Evolutionary conservation across 2,888 invertebrate genomes (phyloP), one percentile per base, ranked within the genome.

Genomic region (Caenorhabditis sp.): DNA sequence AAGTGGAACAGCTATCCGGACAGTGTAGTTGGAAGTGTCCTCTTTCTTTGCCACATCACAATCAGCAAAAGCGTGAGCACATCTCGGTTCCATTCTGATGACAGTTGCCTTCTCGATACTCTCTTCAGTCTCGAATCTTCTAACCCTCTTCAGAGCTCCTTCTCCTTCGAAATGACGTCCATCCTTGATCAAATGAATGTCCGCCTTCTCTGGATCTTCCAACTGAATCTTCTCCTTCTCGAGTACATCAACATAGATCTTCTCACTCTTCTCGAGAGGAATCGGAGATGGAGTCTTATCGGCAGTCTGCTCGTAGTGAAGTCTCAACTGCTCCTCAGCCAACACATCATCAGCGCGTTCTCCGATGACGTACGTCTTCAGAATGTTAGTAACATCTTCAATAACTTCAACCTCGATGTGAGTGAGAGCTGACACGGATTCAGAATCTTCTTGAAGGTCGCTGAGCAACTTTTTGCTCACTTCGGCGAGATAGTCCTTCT

Each of bases 311-410:
- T 89, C 89, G 64, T 85, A 80, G 28, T 86, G 85, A 47, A 85
- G 49, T 24, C 79, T 58, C 16, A 80, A 38, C 64, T 87, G 84
- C 28, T 86, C 86, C n/a, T 84, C 82, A 14, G 74, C 80, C n/a
- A 85, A 73, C 8, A 84, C 86, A 72, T 88, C 87, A 26, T 88
- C 90, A 31, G 90, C 90, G n/a, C 87, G 74, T 79, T 89, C 88
- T 66, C 91, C 91, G 47, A 91, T 90, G 28, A 91, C 88, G 81
- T 91, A 91, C 7, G 91, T 91, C 82, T 91, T 91, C 73, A 91
- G 86, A 76, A 91, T 90, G 70, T 92, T 91, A 4, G 90, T 90
- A 26, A 91, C 90, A 56, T 91, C 90, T 80, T 91, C 91, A 59
- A 92, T 84, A 6, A 90, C 85, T 75, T 91, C 91, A 10, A 86